Evolutionary conservation across 2,888 invertebrate genomes (phyloP), one percentile per base, ranked within the genome.

Genomic region (Dryococelus australis): DNA sequence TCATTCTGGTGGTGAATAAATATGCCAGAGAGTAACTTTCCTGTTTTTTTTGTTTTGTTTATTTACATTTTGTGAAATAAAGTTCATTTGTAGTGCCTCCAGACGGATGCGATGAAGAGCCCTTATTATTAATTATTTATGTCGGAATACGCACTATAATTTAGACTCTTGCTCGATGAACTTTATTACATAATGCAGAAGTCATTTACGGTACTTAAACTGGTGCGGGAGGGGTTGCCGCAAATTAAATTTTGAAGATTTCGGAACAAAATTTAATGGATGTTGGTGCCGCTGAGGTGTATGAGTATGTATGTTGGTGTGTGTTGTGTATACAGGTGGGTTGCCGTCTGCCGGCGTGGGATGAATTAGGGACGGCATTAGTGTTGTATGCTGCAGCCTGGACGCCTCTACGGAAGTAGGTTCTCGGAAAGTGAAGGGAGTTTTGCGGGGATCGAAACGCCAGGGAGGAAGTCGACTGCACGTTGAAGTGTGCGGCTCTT

Each of bases 221-320:
- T 3, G 16, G 24, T 0, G 16, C 65, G 65, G 10, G 24, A 47
- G 83, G 85, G 78, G 85, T 87, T 85, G 28, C 79, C 78, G 27
- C 84, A 86, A 78, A 87, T 88, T 87, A 88, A 88, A 86, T 88
- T 87, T 88, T 88, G 43, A 87, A 88, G 87, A 87, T 86, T 35
- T 43, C 83, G 9, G 83, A 20, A 27, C 83, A 28, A 65, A 88
- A 84, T 88, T 88, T 88, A 88, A 88, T 88, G 88, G 88, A 88
- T 86, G 88, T 85, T 86, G 88, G 20, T 35, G 35, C 35, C 78
- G 78, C 47, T 51, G 86, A 20, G n/a, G 86, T 65, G 79, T 0
- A 2, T 27, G 83, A 26, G 86, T 80, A 6, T 47, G 47, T 47
- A 1, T 47, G 47, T 4, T 35, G n/a, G 13, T 51, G 13, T 13